Conservation (phyloP, 2,888 invertebrate genomes). For the Helobdella robusta region DNA sequence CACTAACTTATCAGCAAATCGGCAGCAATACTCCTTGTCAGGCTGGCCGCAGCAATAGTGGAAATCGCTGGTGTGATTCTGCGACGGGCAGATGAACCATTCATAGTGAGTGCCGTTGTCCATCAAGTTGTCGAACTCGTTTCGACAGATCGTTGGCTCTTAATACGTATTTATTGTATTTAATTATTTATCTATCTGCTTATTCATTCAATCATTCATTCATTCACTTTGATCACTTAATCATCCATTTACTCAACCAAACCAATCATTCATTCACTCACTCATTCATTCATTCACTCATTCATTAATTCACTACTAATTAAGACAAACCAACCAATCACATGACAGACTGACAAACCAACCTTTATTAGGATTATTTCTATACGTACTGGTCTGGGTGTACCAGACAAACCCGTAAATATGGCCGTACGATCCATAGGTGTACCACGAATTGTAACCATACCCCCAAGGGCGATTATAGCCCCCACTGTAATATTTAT, state of each 20-base stretch:
- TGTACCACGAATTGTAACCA: constrained; percentile 19
- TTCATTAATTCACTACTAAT: background rate
- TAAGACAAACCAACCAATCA: background rate
- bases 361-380: constrained; percentile 24
- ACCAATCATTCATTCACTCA: background rate
- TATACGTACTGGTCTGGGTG: constrained; percentile 18
- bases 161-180: no score
- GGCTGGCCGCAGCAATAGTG: constrained; percentile 27
- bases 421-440: constrained; percentile 24
- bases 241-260: background rate
- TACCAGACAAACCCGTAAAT: constrained; percentile 27
- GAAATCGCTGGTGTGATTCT: constrained; percentile 23
- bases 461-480: constrained; percentile 11
- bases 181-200: no score
- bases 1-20: constrained; percentile 11
- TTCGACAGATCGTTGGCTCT: constrained; percentile 30
- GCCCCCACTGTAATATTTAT: no score
- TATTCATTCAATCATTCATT: no score
- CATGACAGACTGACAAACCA: background rate
- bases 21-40: constrained; percentile 25
- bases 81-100: constrained; percentile 30
- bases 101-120: constrained; percentile 27
- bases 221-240: no score
- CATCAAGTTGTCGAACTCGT: constrained; percentile 29
- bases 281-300: background rate